phyloP scores from a whole-genome alignment of 2,888 invertebrate species.

The Tortrix viridana region DNA sequence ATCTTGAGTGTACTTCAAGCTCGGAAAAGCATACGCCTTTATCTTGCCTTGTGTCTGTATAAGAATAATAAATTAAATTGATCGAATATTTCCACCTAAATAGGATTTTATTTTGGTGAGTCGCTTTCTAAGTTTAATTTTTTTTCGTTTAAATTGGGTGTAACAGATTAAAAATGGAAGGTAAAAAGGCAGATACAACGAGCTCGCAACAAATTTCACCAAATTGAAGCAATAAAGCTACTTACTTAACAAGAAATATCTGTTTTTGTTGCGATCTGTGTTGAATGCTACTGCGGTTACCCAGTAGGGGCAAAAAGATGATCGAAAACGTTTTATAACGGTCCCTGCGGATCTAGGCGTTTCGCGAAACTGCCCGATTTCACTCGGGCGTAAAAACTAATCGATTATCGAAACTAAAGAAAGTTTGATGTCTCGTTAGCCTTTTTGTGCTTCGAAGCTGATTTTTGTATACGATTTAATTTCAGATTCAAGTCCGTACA shows the following conservation, averaged over 20 bases:
- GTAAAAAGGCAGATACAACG: background rate
- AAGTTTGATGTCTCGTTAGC: slow-evolving; percentile 18
- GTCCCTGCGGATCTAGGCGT: slow-evolving; percentile 20
- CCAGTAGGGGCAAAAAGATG: slow-evolving; percentile 24
- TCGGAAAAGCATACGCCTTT: no score
- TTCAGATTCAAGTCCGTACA: no score
- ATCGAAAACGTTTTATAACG: slow-evolving; percentile 35
- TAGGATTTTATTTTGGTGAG: no score
- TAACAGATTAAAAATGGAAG: background rate
- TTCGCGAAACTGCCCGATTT: slow-evolving; percentile 25
- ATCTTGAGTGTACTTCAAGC: no score
- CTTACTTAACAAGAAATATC: slow-evolving; percentile 14
- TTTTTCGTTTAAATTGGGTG: no score
- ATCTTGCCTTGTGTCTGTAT: no score
- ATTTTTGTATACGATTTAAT: background rate
- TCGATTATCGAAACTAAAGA: slow-evolving; percentile 21
- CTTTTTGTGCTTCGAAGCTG: slow-evolving; percentile 6
- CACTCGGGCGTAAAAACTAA: slow-evolving; percentile 28
- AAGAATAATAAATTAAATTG: no score
- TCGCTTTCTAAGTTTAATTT: no score
- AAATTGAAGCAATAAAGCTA: background rate
- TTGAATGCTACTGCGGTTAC: slow-evolving; percentile 26
- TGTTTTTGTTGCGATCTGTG: slow-evolving; percentile 17
- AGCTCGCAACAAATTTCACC: background rate
- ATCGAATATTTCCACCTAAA: no score